Percentiles rank a stretch among this genome's conserved stretches.
These are phyloP conservation scores for Pangasius sanitwongsei DNA, from an alignment of 2,797 vertebrate species.

Conservation along the genomic window DNA sequence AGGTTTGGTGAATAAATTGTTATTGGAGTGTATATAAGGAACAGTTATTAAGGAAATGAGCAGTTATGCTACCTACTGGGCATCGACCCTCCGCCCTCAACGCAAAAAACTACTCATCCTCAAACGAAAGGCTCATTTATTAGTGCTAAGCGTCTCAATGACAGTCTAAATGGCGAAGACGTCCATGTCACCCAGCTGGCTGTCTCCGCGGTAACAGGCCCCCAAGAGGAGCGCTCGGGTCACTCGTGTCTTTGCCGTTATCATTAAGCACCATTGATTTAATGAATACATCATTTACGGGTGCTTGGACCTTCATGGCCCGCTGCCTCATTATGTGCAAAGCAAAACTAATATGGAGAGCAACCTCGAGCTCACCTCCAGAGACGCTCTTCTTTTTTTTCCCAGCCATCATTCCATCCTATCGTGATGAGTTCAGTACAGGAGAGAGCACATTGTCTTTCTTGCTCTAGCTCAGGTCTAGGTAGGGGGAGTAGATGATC, in stretches of 20 bases:
- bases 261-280: slow-evolving; percentile 80
- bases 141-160: slow-evolving; percentile 68
- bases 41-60: slow-evolving; percentile 34
- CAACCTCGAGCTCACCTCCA: slow-evolving; percentile 82
- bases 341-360: slow-evolving; percentile 78
- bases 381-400: slow-evolving; percentile 56
- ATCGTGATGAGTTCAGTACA: slow-evolving; percentile 9
- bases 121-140: slow-evolving; percentile 59
- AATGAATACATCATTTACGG: slow-evolving; percentile 80
- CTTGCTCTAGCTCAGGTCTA: background rate
- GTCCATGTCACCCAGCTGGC: slow-evolving; percentile 69
- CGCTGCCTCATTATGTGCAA: slow-evolving; percentile 79
- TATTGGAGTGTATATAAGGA: slow-evolving; percentile 27
- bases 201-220: slow-evolving; percentile 68
- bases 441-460: slow-evolving; percentile 11
- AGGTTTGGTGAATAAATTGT: slow-evolving; percentile 12
- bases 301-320: slow-evolving; percentile 83
- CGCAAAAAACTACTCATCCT: slow-evolving; percentile 27
- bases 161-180: slow-evolving; percentile 59
- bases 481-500: slow-evolving; percentile 7
- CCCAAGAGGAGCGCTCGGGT: slow-evolving; percentile 72
- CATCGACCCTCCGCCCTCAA: slow-evolving; percentile 30
- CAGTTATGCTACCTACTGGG: slow-evolving; percentile 40
- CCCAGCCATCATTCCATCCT: slow-evolving; percentile 9
- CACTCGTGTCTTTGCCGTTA: slow-evolving; percentile 74